Evolutionary conservation across 2,113 vertebrate genomes (phyloP).

Genomic region (Brachyhypopomus gauderio): DNA sequence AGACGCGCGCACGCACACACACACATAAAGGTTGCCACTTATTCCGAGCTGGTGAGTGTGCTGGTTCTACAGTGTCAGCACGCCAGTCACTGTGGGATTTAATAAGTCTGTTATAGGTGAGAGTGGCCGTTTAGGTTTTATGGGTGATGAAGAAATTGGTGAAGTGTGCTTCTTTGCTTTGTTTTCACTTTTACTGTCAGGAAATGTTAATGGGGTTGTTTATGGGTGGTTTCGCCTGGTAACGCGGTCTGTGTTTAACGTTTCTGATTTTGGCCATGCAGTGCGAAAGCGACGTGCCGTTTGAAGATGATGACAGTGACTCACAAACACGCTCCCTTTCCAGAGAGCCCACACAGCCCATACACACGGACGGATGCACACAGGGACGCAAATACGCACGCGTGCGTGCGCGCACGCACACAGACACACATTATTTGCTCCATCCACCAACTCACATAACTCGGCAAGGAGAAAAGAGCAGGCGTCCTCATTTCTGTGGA

Average conservation of each 20-base stretch:
- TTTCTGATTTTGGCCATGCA: constrained; percentile 17
- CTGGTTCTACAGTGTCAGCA: background rate
- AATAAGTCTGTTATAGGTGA: constrained; percentile 25
- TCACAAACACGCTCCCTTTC: constrained; percentile 30
- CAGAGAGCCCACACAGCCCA: constrained; percentile 3
- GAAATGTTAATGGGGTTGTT: constrained; percentile 28
- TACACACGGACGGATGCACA: background rate
- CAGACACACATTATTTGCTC: background rate
- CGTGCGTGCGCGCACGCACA: background rate
- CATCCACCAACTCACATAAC: constrained; percentile 1
- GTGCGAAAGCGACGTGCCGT: background rate
- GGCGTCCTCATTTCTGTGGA: background rate
- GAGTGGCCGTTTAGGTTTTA: background rate
- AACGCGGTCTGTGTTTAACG: constrained; percentile 17
- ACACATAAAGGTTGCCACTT: background rate
- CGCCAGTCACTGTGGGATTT: background rate
- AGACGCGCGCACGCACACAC: too few relatives aligned
- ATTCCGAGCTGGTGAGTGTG: background rate
- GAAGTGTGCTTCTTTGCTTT: constrained; percentile 16
- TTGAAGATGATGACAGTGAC: constrained; percentile 39
- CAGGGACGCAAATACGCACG: constrained; percentile 6
- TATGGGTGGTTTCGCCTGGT: constrained; percentile 17
- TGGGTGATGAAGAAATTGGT: background rate
- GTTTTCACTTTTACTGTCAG: background rate
- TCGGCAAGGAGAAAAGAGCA: background rate